A percentile compares a stretch with the other conserved stretches of the same genome.
Conservation (phyloP, 2,888 invertebrate genomes). For the Odiellus spinosus region DNA sequence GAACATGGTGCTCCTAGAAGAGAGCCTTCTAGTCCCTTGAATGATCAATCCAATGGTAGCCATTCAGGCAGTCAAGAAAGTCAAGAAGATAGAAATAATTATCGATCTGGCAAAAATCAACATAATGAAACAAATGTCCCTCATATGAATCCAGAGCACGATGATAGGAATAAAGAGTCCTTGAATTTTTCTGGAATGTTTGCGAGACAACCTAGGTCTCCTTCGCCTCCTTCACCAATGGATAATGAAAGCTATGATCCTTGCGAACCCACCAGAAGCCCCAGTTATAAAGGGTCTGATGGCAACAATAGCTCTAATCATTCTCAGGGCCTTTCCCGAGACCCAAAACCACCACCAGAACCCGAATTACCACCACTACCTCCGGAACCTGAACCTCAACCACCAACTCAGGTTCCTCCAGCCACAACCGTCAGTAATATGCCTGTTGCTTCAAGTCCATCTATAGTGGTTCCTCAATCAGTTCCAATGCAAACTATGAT, state of each 20-base stretch:
- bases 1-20: no score
- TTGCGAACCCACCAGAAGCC: conserved; percentile 72
- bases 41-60: background rate
- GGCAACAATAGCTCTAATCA: conserved; percentile 3
- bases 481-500: no score
- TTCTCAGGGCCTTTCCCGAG: conserved; percentile 18
- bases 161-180: no score
- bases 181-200: no score
- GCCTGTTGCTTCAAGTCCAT: conserved; percentile 1
- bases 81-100: background rate
- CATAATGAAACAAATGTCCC: conserved; percentile 2
- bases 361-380: conserved; percentile 19
- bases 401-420: conserved; percentile 3
- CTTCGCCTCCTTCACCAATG: conserved; percentile 18
- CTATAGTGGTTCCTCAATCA: conserved; percentile 1
- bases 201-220: conserved; percentile 14
- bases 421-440: conserved; percentile 3
- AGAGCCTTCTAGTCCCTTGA: no score
- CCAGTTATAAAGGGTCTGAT: conserved; percentile 4
- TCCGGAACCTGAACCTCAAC: conserved; percentile 19
- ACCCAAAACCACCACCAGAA: conserved; percentile 25
- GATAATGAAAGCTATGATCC: conserved; percentile 55
- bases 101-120: background rate
- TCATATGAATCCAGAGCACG: background rate
- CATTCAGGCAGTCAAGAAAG: background rate